Percentiles rank a stretch among this genome's conserved stretches.
Conservation (phyloP, 2,797 vertebrate genomes). For the Danio kyathit region DNA sequence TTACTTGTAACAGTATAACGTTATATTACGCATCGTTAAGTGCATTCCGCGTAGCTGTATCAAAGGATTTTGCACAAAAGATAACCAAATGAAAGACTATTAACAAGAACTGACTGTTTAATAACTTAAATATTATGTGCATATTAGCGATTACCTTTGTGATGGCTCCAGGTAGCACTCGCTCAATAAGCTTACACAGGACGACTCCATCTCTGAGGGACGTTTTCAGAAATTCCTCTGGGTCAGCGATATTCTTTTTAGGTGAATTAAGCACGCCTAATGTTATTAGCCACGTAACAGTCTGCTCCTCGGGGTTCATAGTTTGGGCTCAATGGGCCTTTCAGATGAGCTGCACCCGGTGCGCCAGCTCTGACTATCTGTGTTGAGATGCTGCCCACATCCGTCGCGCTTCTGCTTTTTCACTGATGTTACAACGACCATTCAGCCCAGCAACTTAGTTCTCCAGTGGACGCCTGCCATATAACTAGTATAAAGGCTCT, state of each 20-base stretch:
- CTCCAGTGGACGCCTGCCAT: slow-evolving; percentile 26
- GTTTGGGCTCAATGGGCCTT: slow-evolving; percentile 58
- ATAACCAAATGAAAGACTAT: neutral
- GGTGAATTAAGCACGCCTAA: slow-evolving; percentile 95
- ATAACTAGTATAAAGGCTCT: slow-evolving; percentile 4
- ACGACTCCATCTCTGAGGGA: slow-evolving; percentile 94
- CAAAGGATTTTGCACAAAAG: neutral
- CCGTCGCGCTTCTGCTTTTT: slow-evolving; percentile 83
- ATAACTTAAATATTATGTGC: neutral
- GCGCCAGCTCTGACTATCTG: slow-evolving; percentile 71
- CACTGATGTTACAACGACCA: slow-evolving; percentile 41
- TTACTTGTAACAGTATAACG: neutral
- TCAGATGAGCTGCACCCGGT: slow-evolving; percentile 63
- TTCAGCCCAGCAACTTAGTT: slow-evolving; percentile 24
- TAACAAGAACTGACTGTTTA: neutral
- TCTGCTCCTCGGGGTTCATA: slow-evolving; percentile 97
- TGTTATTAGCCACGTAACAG: slow-evolving; percentile 97
- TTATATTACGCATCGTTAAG: neutral
- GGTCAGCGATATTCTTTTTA: slow-evolving; percentile 94
- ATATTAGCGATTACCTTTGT: slow-evolving; percentile 83
- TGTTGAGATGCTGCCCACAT: slow-evolving; percentile 83
- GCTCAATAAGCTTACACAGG: slow-evolving; percentile 90
- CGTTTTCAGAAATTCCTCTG: slow-evolving; percentile 90
- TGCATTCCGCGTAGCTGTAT: neutral
- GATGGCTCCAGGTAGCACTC: slow-evolving; percentile 86